Percentiles rank a stretch among this genome's conserved stretches.
phyloP scores from a whole-genome alignment of 1,140 invertebrate species.

The Globodera ellingtonae region DNA sequence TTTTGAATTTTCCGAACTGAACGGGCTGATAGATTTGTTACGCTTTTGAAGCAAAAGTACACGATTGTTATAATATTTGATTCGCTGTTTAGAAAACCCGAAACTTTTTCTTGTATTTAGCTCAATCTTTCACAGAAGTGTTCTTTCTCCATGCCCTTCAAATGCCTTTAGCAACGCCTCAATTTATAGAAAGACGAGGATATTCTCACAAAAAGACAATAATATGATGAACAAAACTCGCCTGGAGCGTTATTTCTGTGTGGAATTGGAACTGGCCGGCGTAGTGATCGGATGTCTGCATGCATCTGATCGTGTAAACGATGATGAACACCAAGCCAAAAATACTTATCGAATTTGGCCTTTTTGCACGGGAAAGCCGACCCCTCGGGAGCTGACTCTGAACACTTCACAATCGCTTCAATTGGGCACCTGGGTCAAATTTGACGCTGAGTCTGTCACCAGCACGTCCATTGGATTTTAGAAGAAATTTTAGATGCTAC shows the following conservation, averaged over 20 bases:
- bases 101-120: background rate
- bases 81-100: too few relatives aligned
- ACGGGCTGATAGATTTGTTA: too few relatives aligned
- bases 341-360: slow-evolving; percentile 2
- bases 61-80: too few relatives aligned
- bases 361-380: background rate
- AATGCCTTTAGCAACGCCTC: background rate
- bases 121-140: background rate
- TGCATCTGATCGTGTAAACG: background rate
- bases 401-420: background rate
- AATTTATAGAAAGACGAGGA: background rate
- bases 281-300: background rate
- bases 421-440: background rate
- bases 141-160: background rate
- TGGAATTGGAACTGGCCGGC: slow-evolving; percentile 2
- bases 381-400: background rate
- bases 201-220: background rate
- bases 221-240: background rate
- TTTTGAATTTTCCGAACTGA: too few relatives aligned
- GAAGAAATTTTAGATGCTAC: background rate
- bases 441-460: background rate
- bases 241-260: background rate
- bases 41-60: too few relatives aligned
- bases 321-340: background rate
- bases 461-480: background rate